Base-by-base conservation (phyloP, 2,888 invertebrate genomes). In the Protodeltote pygarga region DNA sequence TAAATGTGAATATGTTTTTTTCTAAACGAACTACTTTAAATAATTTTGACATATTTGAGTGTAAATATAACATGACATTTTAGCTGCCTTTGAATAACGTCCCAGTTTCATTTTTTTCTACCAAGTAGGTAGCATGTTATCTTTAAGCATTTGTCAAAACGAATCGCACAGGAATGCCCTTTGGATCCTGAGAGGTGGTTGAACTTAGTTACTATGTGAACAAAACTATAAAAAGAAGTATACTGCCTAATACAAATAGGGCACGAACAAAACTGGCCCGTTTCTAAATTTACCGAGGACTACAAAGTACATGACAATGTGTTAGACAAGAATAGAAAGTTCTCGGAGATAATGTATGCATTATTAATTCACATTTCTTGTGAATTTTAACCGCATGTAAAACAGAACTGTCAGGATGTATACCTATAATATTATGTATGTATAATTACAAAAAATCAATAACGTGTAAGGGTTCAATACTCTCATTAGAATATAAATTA, bases 1-100 rank as follows among this genome's bases (percentile, higher is more conserved):
- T 38, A 29, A 37, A 45, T 20, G 8, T 34, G 39, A 31, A 45
- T 16, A 25, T 27, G 13, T 31, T 45, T 48, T 27, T 49, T 39
- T 29, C 25, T 21, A 35, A 32, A 41, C 6, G 10, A 47, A 34
- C 16, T 47, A 44, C 53, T 37, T 47, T 48, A 51, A 41, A 55
- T 29, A 53, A 67, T 65, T 66, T 66, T 71, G 76, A 66, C 71
- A 54, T 58, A 35, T 53, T 53, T 34, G 24, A 34, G 6, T 60
- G 31, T 28, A 34, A 49, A 48, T 27, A 32, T 24, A 28, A 59
- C 31, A 40, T 58, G 66, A 58, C 70, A 50, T 35, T 50, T 31
- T 10, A 31, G 8, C 20, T 31, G 25, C 21, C 42, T 50, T 45
- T 35, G 33, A 45, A 44, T 35, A 41, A 33, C 23, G 23, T 34